Conservation (phyloP, 2,113 vertebrate species). For the Regulus satrapa region DNA sequence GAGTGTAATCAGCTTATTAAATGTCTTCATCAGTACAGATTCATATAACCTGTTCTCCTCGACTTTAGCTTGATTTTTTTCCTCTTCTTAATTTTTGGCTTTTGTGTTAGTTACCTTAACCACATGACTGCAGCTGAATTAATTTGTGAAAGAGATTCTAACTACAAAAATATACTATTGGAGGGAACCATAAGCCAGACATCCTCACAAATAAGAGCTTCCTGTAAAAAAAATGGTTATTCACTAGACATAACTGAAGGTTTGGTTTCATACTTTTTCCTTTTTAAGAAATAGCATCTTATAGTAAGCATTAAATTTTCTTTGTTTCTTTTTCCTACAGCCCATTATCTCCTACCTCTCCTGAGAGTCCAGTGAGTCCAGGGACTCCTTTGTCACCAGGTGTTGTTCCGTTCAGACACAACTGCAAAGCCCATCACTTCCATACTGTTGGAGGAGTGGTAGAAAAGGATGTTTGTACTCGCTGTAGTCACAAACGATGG, state of each 20-base stretch:
- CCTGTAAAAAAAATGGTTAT: neutral
- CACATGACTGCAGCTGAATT: neutral
- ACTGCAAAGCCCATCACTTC: slow-evolving; percentile 83
- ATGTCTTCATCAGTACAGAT: neutral
- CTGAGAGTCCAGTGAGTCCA: slow-evolving; percentile 79
- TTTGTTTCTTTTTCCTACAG: slow-evolving; percentile 6
- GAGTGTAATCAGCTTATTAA: neutral
- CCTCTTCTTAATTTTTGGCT: neutral
- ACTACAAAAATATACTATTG: neutral
- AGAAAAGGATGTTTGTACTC: slow-evolving; percentile 84
- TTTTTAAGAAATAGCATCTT: neutral
- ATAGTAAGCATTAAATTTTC: neutral
- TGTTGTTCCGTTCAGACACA: slow-evolving; percentile 80
- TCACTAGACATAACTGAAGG: neutral
- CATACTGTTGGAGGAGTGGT: slow-evolving; percentile 86
- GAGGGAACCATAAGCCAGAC: neutral
- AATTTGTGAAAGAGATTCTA: neutral
- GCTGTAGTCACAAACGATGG: slow-evolving; percentile 92
- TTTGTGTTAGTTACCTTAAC: neutral
- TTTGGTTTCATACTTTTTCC: neutral
- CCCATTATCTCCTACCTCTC: slow-evolving; percentile 71
- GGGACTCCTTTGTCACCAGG: slow-evolving; percentile 71
- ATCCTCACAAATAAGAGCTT: neutral
- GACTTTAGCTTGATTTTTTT: neutral
- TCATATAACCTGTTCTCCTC: neutral